Base-by-base conservation (phyloP, 2,888 invertebrate species). In the Hypena proboscidalis region DNA sequence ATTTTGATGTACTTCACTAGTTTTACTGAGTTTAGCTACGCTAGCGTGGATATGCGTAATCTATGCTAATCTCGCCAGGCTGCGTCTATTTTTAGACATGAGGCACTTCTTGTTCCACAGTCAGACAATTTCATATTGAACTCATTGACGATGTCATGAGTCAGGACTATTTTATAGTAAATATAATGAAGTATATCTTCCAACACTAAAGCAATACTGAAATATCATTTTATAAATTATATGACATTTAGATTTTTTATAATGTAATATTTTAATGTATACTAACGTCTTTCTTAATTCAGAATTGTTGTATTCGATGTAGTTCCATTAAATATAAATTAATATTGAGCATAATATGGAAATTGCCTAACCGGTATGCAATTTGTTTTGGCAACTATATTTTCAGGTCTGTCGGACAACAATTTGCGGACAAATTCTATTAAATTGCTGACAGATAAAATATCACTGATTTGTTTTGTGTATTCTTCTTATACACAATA, bases 181-280 rank as follows among this genome's bases (percentile, higher is more conserved):
- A 52, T 61, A 26, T 64, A 61, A 50, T 57, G 43, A 62, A 62
- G 3, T 44, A 73, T 70, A 76, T 77, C 80, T 83, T 80, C 78
- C 76, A 75, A 79, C 68, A 67, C 51, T 65, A 69, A 85, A 88
- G 88, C 86, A 87, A 88, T 87, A 86, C 63, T 81, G 74, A 72
- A 76, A 79, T 80, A 80, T 83, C 78, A 81, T 79, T 80, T 74
- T 75, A 58, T 66, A 74, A 61, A 64, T 58, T 68, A 63, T 77
- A 72, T 68, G 64, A 48, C 53, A 55, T 58, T 62, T 74, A 70
- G 67, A 58, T 50, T 67, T 41, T 61, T 38, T 64, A 62, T 53
- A 52, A 58, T 38, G 27, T 70, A 39, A n/a, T 60, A 33, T 29
- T 36, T 52, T 55, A 52, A 37, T 34, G 15, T 42, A 13, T 59